A percentile compares a stretch with the other conserved stretches of the same genome.
These are phyloP conservation scores for Crax fasciolata DNA, from an alignment of 2,797 vertebrate genomes.

Conservation along the genomic window DNA sequence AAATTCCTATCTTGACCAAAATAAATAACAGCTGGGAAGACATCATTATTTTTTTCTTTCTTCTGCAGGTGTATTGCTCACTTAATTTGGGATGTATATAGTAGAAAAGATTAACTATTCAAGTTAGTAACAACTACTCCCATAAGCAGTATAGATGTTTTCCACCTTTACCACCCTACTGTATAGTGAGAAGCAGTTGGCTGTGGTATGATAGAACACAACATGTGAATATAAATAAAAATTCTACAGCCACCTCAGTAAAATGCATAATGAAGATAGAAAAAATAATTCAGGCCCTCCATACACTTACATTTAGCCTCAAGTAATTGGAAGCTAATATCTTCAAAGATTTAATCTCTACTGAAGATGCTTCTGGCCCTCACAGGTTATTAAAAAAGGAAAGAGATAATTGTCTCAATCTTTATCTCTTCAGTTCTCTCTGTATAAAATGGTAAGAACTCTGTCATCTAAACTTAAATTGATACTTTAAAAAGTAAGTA, in stretches of 20 bases:
- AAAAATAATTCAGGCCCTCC: not conserved
- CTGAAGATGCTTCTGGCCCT: not conserved
- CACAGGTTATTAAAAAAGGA: not conserved
- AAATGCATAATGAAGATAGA: not conserved
- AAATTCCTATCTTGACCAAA: constrained; percentile 55
- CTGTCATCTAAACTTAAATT: not conserved
- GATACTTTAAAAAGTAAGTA: not conserved
- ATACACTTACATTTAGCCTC: not conserved
- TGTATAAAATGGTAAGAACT: not conserved
- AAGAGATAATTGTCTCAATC: not conserved
- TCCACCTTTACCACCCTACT: not conserved
- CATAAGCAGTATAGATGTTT: not conserved
- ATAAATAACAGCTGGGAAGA: constrained; percentile 22
- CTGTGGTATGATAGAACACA: constrained; percentile 15
- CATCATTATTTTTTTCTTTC: not conserved
- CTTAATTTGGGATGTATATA: not conserved
- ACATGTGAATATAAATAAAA: constrained; percentile 43
- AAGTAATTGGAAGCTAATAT: not conserved
- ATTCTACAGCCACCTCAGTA: not conserved
- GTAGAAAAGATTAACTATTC: not conserved
- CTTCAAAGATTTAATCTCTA: not conserved
- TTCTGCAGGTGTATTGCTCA: not conserved
- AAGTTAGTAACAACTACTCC: not conserved
- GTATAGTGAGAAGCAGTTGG: not conserved
- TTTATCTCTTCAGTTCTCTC: not conserved